phyloP scores from a whole-genome alignment of 2,888 invertebrate genomes.

The Drosophila mettleri region DNA sequence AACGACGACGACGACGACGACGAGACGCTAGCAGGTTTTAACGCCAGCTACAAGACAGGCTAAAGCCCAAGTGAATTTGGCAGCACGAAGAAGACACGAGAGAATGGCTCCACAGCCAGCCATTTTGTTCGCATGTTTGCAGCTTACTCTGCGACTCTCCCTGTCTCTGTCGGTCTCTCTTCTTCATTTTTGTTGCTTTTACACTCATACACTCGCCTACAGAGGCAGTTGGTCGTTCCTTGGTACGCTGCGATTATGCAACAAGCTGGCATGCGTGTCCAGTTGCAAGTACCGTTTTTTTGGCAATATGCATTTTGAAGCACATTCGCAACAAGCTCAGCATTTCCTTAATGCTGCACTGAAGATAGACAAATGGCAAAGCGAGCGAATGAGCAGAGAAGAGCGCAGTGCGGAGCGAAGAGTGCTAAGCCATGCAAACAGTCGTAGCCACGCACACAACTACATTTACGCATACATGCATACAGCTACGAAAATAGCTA shows the following conservation, averaged over 20 bases:
- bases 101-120: conserved; percentile 39
- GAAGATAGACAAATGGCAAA: not conserved
- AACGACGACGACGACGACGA: conserved; percentile 6
- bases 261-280: conserved; percentile 54
- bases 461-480: not conserved
- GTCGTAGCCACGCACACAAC: not conserved
- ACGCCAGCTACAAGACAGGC: conserved; percentile 61
- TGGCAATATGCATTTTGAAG: conserved; percentile 62
- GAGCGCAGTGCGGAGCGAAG: not conserved
- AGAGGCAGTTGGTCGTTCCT: conserved; percentile 8
- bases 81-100: conserved; percentile 36
- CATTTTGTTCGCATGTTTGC: conserved; percentile 52
- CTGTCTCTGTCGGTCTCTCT: not conserved
- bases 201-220: not conserved
- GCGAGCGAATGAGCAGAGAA: not conserved
- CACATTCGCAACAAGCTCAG: conserved; percentile 30
- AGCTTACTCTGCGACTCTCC: not conserved
- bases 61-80: conserved; percentile 67
- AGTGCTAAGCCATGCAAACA: conserved; percentile 32
- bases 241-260: conserved; percentile 59
- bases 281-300: conserved; percentile 49
- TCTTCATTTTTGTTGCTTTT: conserved; percentile 30
- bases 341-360: conserved; percentile 19
- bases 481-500: conserved; percentile 7
- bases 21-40: conserved; percentile 66